Percentiles rank a stretch among this genome's conserved stretches.
phyloP scores from a whole-genome alignment of 2,113 vertebrate species.

The Speoplatyrhinus poulsoni region DNA sequence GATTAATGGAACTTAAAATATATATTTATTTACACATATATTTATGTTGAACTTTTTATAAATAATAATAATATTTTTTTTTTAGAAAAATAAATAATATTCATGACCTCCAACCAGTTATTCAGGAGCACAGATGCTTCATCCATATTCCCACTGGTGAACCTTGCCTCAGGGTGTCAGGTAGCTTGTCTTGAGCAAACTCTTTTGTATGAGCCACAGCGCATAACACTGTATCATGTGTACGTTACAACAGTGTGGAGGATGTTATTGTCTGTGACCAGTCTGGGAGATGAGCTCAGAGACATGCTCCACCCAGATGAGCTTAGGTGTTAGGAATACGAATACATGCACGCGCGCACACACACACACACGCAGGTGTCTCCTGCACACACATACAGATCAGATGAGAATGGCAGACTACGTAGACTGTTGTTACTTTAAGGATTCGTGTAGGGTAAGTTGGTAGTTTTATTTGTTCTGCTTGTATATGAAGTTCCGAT shows the following conservation, averaged over 20 bases:
- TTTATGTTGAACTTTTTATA: too few relatives aligned
- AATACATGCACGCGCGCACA: slow-evolving; percentile 38
- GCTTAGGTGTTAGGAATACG: slow-evolving; percentile 35
- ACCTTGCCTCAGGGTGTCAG: slow-evolving; percentile 35
- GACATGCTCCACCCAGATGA: slow-evolving; percentile 54
- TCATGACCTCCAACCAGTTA: slow-evolving; percentile 44
- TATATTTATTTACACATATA: too few relatives aligned
- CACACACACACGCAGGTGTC: slow-evolving; percentile 27
- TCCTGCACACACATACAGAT: slow-evolving; percentile 30
- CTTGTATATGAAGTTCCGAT: too few relatives aligned
- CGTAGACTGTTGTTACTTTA: neutral
- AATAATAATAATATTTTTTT: too few relatives aligned
- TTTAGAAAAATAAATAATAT: neutral
- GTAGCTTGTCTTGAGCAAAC: slow-evolving; percentile 43
- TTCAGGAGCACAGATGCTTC: slow-evolving; percentile 33
- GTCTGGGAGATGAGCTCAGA: slow-evolving; percentile 34
- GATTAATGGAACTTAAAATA: too few relatives aligned
- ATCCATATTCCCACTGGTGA: slow-evolving; percentile 35
- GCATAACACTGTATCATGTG: slow-evolving; percentile 26
- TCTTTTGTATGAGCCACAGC: slow-evolving; percentile 28
- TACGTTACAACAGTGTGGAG: slow-evolving; percentile 40
- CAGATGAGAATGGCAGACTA: slow-evolving; percentile 16
- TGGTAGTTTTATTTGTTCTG: neutral
- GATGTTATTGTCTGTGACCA: slow-evolving; percentile 35
- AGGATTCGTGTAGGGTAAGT: slow-evolving; percentile 48